A percentile compares a stretch with the other conserved stretches of the same genome.
Conservation (phyloP, 92 coral and sea anemone species). For the Umimayanthus kanabou region DNA sequence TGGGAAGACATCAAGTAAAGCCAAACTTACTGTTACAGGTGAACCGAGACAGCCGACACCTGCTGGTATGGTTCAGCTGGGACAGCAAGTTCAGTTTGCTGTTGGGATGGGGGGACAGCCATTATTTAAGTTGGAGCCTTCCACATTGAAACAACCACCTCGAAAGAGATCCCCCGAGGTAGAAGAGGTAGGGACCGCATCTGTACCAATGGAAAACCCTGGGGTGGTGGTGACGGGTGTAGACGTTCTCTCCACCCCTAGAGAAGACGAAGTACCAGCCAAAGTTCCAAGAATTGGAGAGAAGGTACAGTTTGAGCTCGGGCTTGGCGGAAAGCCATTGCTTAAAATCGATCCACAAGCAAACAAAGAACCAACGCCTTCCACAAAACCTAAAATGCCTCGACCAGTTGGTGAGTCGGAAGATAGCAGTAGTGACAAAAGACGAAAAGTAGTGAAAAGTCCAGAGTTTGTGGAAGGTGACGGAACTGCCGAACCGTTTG, state of each 20-base stretch:
- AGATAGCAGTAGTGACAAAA: conserved; percentile 11
- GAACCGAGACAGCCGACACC: conserved; percentile 35
- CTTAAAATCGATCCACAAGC: conserved; percentile 58
- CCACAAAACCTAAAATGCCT: conserved; percentile 35
- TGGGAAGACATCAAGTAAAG: conserved; percentile 77
- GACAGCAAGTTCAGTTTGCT: conserved; percentile 24
- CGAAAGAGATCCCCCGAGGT: background rate
- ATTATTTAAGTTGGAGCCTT: conserved; percentile 16
- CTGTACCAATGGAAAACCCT: conserved; percentile 37
- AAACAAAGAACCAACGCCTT: conserved; percentile 8
- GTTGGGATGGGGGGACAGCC: conserved; percentile 41
- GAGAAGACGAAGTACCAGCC: conserved; percentile 36
- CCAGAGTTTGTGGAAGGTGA: conserved; percentile 47
- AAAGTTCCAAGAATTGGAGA: conserved; percentile 38
- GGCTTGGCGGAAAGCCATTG: conserved; percentile 45
- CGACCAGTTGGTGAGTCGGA: conserved; percentile 11
- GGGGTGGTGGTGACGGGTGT: conserved; percentile 27
- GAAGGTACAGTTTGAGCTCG: conserved; percentile 36
- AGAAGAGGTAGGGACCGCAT: background rate
- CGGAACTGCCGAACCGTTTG: conserved; percentile 33
- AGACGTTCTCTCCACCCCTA: conserved; percentile 2
- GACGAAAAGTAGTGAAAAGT: conserved; percentile 25
- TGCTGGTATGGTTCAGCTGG: conserved; percentile 42
- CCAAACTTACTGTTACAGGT: conserved; percentile 60
- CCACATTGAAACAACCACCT: background rate